Conservation (phyloP, 2,797 vertebrate species). For the Mormyrops attenuatus region DNA sequence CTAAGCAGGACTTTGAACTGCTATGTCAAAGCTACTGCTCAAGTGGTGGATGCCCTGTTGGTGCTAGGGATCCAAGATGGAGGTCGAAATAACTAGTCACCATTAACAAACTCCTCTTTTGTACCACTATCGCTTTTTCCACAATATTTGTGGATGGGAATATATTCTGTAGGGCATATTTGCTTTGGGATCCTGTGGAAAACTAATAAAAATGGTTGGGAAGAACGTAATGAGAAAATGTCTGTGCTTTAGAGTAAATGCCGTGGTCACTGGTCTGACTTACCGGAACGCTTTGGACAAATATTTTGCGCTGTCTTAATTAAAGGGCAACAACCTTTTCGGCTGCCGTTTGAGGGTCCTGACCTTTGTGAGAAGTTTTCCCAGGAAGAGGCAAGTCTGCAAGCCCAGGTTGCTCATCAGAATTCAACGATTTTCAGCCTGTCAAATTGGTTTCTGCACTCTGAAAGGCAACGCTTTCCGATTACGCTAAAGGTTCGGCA, state of each 20-base stretch:
- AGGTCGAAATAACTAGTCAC: background rate
- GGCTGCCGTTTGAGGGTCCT: constrained; percentile 15
- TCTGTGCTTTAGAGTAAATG: background rate
- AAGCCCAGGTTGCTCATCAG: background rate
- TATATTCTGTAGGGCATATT: background rate
- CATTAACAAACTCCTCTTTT: background rate
- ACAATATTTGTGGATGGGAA: background rate
- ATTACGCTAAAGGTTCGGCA: background rate
- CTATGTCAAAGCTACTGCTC: background rate
- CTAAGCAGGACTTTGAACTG: background rate
- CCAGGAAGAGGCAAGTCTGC: background rate
- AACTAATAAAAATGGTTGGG: background rate
- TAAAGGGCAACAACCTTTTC: constrained; percentile 17
- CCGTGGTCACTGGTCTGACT: background rate
- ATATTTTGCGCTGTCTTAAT: constrained; percentile 21
- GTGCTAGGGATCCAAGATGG: background rate
- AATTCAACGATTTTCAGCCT: background rate
- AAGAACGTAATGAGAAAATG: background rate
- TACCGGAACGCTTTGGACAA: background rate
- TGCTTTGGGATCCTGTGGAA: background rate
- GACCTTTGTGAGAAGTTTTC: constrained; percentile 16
- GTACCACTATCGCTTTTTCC: background rate
- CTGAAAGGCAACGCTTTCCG: background rate
- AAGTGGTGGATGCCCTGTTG: background rate
- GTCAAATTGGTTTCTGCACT: constrained; percentile 3